A percentile compares a stretch with the other conserved stretches of the same genome.
Evolutionary conservation across 2,888 invertebrate species (phyloP).

Genomic region (Asteroscopus sphinx): DNA sequence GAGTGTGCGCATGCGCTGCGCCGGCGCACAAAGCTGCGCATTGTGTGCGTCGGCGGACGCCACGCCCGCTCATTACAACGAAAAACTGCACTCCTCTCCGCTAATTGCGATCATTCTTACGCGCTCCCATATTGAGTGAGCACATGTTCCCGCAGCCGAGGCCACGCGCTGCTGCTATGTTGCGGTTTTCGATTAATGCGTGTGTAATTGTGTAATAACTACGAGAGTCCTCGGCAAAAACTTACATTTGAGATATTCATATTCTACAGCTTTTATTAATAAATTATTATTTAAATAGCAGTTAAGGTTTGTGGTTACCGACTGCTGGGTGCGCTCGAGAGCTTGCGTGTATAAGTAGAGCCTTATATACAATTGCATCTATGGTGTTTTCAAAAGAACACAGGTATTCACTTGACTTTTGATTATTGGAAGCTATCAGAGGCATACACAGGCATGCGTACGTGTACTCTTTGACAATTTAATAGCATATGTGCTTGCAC

Average conservation of each 20-base stretch:
- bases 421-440: slow-evolving; percentile 82
- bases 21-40: slow-evolving; percentile 63
- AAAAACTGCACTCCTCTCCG: slow-evolving; percentile 68
- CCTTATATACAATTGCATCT: slow-evolving; percentile 39
- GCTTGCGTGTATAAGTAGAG: slow-evolving; percentile 44
- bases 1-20: slow-evolving; percentile 60
- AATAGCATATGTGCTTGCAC: slow-evolving; percentile 88
- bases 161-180: slow-evolving; percentile 76
- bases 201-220: slow-evolving; percentile 75
- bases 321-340: slow-evolving; percentile 50
- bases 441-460: slow-evolving; percentile 74
- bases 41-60: slow-evolving; percentile 61
- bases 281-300: slow-evolving; percentile 66
- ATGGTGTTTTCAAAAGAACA: slow-evolving; percentile 48
- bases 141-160: slow-evolving; percentile 80
- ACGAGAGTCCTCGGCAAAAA: slow-evolving; percentile 67
- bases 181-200: slow-evolving; percentile 84
- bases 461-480: slow-evolving; percentile 88
- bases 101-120: slow-evolving; percentile 78
- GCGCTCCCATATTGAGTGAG: slow-evolving; percentile 75
- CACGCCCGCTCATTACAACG: slow-evolving; percentile 74
- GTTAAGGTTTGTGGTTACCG: slow-evolving; percentile 73
- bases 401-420: slow-evolving; percentile 73
- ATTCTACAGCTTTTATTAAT: slow-evolving; percentile 69
- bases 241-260: slow-evolving; percentile 67